Evolutionary conservation across 92 coral and sea anemone genomes (phyloP).

Genomic region (Muricea muricata): DNA sequence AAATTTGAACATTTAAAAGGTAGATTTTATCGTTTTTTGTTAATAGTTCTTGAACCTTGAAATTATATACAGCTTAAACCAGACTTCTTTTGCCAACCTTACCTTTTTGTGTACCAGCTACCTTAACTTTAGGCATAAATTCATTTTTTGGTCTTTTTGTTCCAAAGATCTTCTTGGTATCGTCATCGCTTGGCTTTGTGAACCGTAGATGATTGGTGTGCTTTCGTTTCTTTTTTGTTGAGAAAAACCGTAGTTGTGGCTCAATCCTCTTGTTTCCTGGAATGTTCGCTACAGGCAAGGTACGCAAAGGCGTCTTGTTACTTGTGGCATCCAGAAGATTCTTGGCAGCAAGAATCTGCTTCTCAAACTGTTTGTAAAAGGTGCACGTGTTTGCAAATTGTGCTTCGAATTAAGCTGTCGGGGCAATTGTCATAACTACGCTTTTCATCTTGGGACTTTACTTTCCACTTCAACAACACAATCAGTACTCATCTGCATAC

Average conservation of each 20-base stretch:
- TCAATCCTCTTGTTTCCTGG: conserved; percentile 48
- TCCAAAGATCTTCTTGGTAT: conserved; percentile 26
- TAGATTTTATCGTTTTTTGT: background rate
- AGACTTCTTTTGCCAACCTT: background rate
- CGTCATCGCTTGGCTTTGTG: conserved; percentile 39
- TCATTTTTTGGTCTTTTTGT: background rate
- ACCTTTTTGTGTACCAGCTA: background rate
- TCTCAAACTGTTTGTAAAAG: conserved; percentile 27
- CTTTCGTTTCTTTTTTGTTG: conserved; percentile 32
- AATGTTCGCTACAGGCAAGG: conserved; percentile 11
- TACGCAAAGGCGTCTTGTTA: conserved; percentile 18
- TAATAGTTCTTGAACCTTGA: background rate
- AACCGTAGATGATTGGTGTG: conserved; percentile 11
- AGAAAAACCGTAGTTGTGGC: conserved; percentile 29
- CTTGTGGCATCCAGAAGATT: conserved; percentile 30
- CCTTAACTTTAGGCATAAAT: background rate
- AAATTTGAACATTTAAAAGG: too few species aligned
- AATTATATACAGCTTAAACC: background rate
- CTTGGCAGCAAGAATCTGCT: conserved; percentile 32
- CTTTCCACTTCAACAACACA: conserved; percentile 11
- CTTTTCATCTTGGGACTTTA: conserved; percentile 41
- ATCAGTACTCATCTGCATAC: conserved; percentile 6
- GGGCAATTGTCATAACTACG: conserved; percentile 20
- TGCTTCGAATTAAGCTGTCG: conserved; percentile 36
- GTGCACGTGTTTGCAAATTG: conserved; percentile 41